Percentiles rank a stretch among this genome's conserved stretches.
Conservation (phyloP, 2,113 vertebrate genomes). For the Phocoena phocoena region DNA sequence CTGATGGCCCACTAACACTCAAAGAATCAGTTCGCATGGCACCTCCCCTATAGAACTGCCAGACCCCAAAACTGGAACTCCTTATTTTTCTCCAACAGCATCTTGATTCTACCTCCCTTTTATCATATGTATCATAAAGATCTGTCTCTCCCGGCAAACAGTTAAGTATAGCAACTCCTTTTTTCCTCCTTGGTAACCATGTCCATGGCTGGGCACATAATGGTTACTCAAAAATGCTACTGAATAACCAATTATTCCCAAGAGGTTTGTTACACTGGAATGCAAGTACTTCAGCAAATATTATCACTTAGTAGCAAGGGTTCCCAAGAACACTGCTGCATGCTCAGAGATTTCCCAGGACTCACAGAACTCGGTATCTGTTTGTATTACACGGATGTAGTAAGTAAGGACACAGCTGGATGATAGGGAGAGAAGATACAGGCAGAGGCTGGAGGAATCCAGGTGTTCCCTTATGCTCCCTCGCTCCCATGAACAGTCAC, state of each 20-base stretch:
- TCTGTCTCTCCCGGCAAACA: neutral
- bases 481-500: neutral
- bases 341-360: neutral
- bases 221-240: neutral
- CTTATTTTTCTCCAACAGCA: neutral
- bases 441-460: neutral
- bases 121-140: neutral
- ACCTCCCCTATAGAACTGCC: neutral
- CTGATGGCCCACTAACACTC: neutral
- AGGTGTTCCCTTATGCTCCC: neutral
- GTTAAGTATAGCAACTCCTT: neutral
- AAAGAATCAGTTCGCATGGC: neutral
- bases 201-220: neutral
- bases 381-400: neutral
- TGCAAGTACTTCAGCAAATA: neutral
- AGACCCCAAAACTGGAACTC: neutral
- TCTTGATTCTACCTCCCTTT: neutral
- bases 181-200: neutral
- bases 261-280: neutral
- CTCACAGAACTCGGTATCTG: neutral
- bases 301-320: neutral
- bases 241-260: neutral
- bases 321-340: neutral
- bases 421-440: neutral
- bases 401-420: neutral